These are phyloP conservation scores for Alexandromys fortis DNA, from an alignment of 2,113 vertebrate genomes.

Conservation along the genomic window DNA sequence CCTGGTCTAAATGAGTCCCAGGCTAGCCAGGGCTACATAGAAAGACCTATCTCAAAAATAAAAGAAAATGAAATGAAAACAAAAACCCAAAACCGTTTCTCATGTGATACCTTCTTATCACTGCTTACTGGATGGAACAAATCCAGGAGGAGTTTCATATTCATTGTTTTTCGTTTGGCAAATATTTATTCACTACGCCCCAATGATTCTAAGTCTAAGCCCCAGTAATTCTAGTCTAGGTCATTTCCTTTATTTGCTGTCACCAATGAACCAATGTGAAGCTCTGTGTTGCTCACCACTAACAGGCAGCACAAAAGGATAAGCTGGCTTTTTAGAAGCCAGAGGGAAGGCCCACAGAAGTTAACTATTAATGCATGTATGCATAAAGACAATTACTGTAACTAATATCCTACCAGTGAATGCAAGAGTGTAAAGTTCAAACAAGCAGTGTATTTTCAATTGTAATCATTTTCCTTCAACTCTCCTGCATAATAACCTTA, in stretches of 20 bases:
- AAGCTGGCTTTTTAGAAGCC: slow-evolving; percentile 46
- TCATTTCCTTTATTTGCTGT: slow-evolving; percentile 74
- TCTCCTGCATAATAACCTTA: slow-evolving; percentile 38
- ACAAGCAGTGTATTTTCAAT: slow-evolving; percentile 43
- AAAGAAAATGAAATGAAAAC: not conserved
- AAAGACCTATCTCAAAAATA: not conserved
- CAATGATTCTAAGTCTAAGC: slow-evolving; percentile 61
- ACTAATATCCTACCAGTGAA: slow-evolving; percentile 55
- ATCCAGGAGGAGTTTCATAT: slow-evolving; percentile 48
- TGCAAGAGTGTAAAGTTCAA: slow-evolving; percentile 64
- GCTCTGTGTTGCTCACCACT: slow-evolving; percentile 44
- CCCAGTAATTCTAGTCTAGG: slow-evolving; percentile 64
- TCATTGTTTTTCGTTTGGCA: slow-evolving; percentile 66
- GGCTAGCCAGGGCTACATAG: not conserved
- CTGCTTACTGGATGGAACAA: slow-evolving; percentile 32
- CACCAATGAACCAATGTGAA: slow-evolving; percentile 51
- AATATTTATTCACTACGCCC: slow-evolving; percentile 72
- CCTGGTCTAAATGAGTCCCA: not conserved
- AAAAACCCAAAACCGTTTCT: not conserved
- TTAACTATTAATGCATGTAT: slow-evolving; percentile 59
- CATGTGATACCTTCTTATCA: not conserved
- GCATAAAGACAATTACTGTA: slow-evolving; percentile 66
- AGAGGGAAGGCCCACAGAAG: slow-evolving; percentile 52
- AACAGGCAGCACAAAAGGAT: slow-evolving; percentile 39
- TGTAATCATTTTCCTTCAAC: slow-evolving; percentile 40